Conservation (phyloP, 2,113 vertebrate genomes). For the Ahaetulla prasina region DNA sequence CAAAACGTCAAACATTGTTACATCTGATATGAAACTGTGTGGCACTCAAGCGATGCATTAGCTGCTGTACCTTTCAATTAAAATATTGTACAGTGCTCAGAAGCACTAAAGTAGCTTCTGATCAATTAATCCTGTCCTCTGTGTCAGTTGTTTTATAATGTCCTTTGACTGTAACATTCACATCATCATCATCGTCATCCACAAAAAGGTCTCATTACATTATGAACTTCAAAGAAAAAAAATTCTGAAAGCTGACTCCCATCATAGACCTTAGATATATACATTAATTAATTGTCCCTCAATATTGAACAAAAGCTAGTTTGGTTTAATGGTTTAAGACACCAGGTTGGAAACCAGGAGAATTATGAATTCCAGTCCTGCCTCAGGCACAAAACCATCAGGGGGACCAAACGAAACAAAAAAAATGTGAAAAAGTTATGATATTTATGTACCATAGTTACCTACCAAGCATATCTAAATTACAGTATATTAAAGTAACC, state of each 20-base stretch:
- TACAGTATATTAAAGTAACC: too few species aligned
- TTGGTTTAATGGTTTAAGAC: background rate
- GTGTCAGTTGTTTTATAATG: background rate
- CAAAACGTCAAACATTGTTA: slow-evolving; percentile 32
- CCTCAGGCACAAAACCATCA: background rate
- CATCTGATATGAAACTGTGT: slow-evolving; percentile 18
- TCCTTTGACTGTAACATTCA: background rate
- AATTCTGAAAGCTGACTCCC: accelerated
- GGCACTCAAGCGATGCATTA: background rate
- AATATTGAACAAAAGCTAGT: background rate
- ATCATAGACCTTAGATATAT: background rate
- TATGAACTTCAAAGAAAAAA: background rate
- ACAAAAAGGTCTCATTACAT: background rate
- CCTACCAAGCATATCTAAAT: too few species aligned
- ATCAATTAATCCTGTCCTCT: background rate
- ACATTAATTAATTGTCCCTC: background rate
- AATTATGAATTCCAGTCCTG: background rate
- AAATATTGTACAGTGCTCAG: background rate
- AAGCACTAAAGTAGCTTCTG: background rate
- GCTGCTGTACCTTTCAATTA: background rate
- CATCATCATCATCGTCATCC: background rate
- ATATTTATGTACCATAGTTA: too few species aligned
- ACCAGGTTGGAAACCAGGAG: background rate
- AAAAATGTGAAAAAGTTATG: too few species aligned
- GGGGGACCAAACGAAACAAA: background rate